phyloP scores from a whole-genome alignment of 2,888 invertebrate genomes.

The Drosophila yooni region DNA sequence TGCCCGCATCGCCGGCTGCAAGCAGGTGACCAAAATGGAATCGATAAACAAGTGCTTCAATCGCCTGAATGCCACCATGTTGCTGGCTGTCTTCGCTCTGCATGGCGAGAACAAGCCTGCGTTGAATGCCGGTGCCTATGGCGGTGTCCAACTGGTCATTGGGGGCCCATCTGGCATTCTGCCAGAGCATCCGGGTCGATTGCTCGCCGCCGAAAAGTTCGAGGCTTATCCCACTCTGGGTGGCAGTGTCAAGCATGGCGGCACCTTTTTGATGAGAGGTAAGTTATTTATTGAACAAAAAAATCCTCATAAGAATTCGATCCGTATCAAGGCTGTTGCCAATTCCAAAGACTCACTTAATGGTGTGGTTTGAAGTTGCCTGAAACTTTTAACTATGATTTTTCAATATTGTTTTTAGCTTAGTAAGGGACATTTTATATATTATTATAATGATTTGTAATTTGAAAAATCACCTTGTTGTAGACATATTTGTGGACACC shows the following conservation, averaged over 20 bases:
- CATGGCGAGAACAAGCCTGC: constrained; percentile 73
- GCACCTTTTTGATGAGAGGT: constrained; percentile 85
- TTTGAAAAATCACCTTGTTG: background rate
- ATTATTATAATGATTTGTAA: background rate
- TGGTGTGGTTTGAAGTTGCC: background rate
- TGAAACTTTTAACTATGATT: background rate
- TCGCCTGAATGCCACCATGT: constrained; percentile 80
- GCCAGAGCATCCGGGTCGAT: constrained; percentile 82
- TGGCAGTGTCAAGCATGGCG: constrained; percentile 86
- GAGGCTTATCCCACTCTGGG: constrained; percentile 84
- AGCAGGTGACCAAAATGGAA: constrained; percentile 71
- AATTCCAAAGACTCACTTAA: background rate
- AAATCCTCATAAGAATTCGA: background rate
- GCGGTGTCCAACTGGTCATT: constrained; percentile 82
- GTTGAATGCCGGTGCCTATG: constrained; percentile 68
- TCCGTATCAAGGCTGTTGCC: background rate
- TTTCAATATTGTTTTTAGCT: background rate
- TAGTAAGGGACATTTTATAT: background rate
- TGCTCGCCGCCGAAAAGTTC: constrained; percentile 79
- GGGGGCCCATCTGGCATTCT: constrained; percentile 83
- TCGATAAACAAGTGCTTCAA: constrained; percentile 83
- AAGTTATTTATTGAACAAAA: constrained; percentile 31
- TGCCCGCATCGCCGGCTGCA: constrained; percentile 83
- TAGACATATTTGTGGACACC: constrained; percentile 80
- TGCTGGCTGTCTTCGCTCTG: constrained; percentile 83